phyloP scores from a whole-genome alignment of 2,888 invertebrate species.

The Synergus gifuensis region DNA sequence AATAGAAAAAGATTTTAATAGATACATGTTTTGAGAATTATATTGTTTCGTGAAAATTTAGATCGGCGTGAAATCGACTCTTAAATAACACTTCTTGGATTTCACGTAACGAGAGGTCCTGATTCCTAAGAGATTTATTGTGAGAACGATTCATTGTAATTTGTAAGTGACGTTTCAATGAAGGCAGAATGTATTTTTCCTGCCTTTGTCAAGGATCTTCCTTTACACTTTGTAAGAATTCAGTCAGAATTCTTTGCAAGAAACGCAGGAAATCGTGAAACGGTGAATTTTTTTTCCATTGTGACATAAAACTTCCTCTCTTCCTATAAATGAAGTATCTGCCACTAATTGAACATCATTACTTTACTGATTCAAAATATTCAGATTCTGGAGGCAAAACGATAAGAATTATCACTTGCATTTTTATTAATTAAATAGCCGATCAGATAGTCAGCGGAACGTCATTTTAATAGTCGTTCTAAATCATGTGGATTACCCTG shows the following conservation, averaged over 20 bases:
- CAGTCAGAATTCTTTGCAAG: neutral
- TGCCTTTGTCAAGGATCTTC: neutral
- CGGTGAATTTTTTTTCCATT: neutral
- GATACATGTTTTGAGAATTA: too few species aligned
- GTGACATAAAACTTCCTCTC: neutral
- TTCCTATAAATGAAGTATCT: neutral
- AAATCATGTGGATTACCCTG: conserved; percentile 23
- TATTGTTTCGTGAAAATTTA: neutral
- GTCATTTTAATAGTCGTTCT: conserved; percentile 15
- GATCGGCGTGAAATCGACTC: neutral
- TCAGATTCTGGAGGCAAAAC: neutral
- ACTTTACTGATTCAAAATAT: neutral
- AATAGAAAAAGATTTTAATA: too few species aligned
- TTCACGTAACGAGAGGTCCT: neutral
- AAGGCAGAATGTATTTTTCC: neutral
- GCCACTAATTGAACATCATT: neutral
- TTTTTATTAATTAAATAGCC: neutral
- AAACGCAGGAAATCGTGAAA: neutral
- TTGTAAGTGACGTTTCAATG: neutral
- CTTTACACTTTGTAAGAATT: neutral
- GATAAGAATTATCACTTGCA: neutral
- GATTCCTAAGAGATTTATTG: neutral
- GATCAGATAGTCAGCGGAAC: neutral
- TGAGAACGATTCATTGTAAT: neutral
- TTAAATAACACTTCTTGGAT: neutral